Evolutionary conservation across 1,140 invertebrate species (phyloP).

Genomic region (Bombus waltoni): DNA sequence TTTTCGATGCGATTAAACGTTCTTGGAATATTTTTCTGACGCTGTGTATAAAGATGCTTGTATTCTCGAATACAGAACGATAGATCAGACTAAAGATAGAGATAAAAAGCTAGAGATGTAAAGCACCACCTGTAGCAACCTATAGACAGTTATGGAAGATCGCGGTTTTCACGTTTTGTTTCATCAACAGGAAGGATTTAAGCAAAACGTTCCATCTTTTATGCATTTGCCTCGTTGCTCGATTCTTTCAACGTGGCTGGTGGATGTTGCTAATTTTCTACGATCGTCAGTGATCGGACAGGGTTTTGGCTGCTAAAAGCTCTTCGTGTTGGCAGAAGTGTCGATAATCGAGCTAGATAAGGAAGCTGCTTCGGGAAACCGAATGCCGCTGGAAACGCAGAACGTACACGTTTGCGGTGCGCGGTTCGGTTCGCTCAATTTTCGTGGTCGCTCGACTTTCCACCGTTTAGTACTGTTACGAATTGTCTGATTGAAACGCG

Average conservation of each 20-base stretch:
- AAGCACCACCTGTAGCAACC: slow-evolving; percentile 16
- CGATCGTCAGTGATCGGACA: background rate
- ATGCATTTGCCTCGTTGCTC: no score
- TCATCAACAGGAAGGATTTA: background rate
- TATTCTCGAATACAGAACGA: background rate
- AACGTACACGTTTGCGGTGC: slow-evolving; percentile 33
- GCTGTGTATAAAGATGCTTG: no score
- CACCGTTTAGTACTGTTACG: slow-evolving; percentile 9
- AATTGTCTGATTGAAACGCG: slow-evolving; percentile 44
- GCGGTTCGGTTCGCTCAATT: slow-evolving; percentile 1
- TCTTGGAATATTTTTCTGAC: background rate
- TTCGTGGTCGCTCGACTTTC: slow-evolving; percentile 11
- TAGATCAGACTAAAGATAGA: background rate
- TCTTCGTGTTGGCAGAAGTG: background rate
- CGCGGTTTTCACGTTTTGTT: slow-evolving; percentile 23
- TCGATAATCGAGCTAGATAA: slow-evolving; percentile 16
- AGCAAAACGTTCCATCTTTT: no score
- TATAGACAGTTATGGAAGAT: background rate
- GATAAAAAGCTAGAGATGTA: background rate
- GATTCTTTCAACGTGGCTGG: no score
- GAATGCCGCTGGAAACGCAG: background rate
- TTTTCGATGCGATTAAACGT: background rate
- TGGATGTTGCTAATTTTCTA: background rate
- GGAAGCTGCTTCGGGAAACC: slow-evolving; percentile 11
- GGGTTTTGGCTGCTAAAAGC: background rate